Conservation (phyloP, 2,113 vertebrate genomes). For the rat (Rattus norvegicus) region DNA sequence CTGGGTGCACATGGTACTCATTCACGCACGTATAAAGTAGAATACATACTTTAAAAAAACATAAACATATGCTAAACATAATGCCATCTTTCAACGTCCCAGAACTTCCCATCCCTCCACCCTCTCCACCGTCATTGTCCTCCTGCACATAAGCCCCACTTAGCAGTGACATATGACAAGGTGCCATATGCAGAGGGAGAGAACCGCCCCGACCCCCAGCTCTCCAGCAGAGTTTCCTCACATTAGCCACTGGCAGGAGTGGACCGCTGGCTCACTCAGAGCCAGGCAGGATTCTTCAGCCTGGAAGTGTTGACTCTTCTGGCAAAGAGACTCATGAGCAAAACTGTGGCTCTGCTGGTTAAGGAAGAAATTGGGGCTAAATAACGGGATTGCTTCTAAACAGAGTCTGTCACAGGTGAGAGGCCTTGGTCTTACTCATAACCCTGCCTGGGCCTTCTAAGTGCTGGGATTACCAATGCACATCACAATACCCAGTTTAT, state of each 20-base stretch:
- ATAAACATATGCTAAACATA: neutral
- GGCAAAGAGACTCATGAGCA: neutral
- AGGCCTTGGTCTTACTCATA: neutral
- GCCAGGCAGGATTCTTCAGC: neutral
- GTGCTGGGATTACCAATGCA: neutral
- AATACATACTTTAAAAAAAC: neutral
- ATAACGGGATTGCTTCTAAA: neutral
- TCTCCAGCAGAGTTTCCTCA: neutral
- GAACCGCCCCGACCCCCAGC: too few relatives aligned
- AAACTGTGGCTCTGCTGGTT: neutral
- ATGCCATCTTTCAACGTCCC: neutral
- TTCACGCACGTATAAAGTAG: neutral
- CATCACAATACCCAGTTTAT: neutral
- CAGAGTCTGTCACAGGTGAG: neutral
- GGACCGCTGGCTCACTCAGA: neutral
- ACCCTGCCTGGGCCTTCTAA: neutral
- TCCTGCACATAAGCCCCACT: neutral
- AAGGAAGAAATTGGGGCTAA: neutral
- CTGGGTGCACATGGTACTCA: neutral
- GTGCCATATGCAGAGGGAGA: neutral
- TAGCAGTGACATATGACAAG: neutral
- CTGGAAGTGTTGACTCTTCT: neutral
- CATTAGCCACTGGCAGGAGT: neutral
- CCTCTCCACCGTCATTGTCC: neutral
- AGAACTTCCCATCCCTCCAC: neutral